Evolutionary conservation across 2,888 invertebrate species (phyloP), one percentile per base, ranked within the genome.

Genomic region (Pterobdella sp.): DNA sequence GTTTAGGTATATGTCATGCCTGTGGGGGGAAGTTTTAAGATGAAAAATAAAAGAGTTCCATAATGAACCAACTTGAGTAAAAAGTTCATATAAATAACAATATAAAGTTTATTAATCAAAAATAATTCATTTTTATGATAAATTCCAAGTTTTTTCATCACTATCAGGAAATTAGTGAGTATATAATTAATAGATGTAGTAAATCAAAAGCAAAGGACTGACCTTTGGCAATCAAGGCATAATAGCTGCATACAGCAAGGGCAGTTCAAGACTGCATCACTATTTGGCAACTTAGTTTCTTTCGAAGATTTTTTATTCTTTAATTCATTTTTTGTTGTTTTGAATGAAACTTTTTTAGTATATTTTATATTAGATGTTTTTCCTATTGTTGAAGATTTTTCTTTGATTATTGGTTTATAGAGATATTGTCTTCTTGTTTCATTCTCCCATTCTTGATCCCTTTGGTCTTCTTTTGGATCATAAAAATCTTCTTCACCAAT

Each of bases 191-290:
- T 14, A 63, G n/a, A 63, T 14, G n/a, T 63, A 68, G 14, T 18
- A 4, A 35, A 31, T 1, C 14, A 63, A 64, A n/a, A n/a, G 72
- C 73, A 66, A 75, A 77, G 56, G 1, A 72, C 73, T 69, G 76
- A 86, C 86, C 86, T 81, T 79, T 88, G 88, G 80, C 87, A 88
- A 78, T 88, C 88, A 52, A 86, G 78, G 77, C 87, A 87, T 14
- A 88, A 79, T n/a, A 85, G 81, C 1, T 85, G 83, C 84, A 88
- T 86, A 80, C 88, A 88, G 2, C 87, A 86, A 22, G 88, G 88
- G 79, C 88, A 88, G 79, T 87, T 87, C 22, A 88, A 81, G 22
- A 87, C 85, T 7, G 87, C 87, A 82, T 88, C 88, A 79, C 85
- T 86, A 52, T 78, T 81, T 1, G 85, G 84, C 18, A 83, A 78